Evolutionary conservation across 1,140 invertebrate species (phyloP), one percentile per base, ranked within the genome.

Genomic region (Drosophila arawakana): DNA sequence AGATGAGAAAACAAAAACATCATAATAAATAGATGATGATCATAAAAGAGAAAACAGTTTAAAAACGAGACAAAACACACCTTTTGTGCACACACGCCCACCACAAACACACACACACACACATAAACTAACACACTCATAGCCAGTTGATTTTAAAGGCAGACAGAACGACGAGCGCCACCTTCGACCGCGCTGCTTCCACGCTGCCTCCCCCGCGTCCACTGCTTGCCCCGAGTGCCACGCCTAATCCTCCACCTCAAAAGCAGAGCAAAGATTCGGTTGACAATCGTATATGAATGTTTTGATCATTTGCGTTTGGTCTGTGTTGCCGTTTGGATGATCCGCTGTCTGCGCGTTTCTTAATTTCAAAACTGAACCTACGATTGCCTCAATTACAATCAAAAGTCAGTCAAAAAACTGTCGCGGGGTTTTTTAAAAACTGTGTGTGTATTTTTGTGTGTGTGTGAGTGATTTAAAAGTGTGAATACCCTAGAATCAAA

Each of bases 301-400:
- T 41, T 39, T 54, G 60, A 76, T 76, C 73, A 72, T 76, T 78
- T 81, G 80, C 46, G 78, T 71, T 79, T 79, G 68, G 73, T 60
- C 73, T 11, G 55, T 65, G 69, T 68, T 54, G 68, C 60, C 41
- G 60, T 66, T 76, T 71, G 43, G 60, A 54, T 60, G 69, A 66
- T 60, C 60, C 60, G 43, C 55, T 61, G 75, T 60, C 65, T 70
- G 52, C 11, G 52, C 43, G 3, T 65, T 61, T 62, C 69, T 41
- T 7, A n/a, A 54, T 52, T 52, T 35, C 30, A 34, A 54, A 9
- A 35, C 70, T 37, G 58, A 46, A 35, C 34, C 11, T 8, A 43
- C 11, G 41, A 43, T 43, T 43, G 41, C 41, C 41, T n/a, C 50
- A 34, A 54, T 54, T 21, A 63, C 25, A 30, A 30, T 2, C 18